These are phyloP conservation scores for Ceratitis capitata DNA, from an alignment of 1,140 invertebrate species.

Conservation along the genomic window DNA sequence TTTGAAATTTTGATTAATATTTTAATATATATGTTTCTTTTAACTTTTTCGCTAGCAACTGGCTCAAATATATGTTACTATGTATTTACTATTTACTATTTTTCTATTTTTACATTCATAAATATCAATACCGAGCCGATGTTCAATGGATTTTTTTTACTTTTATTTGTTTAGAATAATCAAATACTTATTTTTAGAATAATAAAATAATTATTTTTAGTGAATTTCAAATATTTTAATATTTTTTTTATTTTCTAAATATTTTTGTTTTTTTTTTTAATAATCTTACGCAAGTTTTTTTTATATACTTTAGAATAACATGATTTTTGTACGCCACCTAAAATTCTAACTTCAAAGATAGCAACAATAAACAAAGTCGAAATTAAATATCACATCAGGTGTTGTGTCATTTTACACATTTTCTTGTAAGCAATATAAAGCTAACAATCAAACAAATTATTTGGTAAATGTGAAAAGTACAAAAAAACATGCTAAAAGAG, in stretches of 20 bases:
- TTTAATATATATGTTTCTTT: too few species aligned
- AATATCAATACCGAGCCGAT: too few species aligned
- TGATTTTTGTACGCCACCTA: background rate
- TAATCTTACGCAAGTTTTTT: background rate
- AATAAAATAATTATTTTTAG: too few species aligned
- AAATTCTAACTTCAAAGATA: background rate
- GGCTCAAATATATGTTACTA: too few species aligned
- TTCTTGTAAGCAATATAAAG: background rate
- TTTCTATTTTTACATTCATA: too few species aligned
- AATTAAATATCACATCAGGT: background rate
- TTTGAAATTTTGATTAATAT: too few species aligned
- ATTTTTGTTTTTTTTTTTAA: background rate
- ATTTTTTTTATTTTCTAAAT: background rate
- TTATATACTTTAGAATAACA: too few species aligned
- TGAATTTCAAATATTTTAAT: background rate
- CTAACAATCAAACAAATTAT: background rate
- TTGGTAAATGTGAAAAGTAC: background rate
- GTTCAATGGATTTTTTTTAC: too few species aligned
- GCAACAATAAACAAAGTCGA: background rate
- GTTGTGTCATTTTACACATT: background rate
- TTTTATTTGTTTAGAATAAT: too few species aligned
- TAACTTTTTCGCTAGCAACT: too few species aligned
- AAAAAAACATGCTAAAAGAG: background rate
- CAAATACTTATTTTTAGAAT: too few species aligned
- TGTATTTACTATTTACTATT: too few species aligned